A percentile compares a stretch with the other conserved stretches of the same genome.
Conservation (phyloP, 2,113 vertebrate species). For the Melanerpes formicivorus region DNA sequence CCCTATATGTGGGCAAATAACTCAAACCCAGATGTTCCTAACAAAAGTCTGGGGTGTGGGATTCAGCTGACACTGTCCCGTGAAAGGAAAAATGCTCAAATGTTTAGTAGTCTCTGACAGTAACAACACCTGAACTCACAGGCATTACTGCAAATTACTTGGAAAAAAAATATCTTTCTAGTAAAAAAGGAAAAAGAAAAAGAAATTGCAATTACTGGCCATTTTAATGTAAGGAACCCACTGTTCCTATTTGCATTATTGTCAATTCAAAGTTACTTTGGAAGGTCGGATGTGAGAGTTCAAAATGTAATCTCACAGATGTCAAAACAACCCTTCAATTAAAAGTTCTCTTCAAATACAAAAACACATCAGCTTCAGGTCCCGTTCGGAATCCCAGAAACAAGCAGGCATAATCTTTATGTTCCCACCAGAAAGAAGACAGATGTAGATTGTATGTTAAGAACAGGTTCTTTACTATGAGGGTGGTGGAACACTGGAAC, state of each 20-base stretch:
- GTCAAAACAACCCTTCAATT: neutral
- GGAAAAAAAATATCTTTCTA: neutral
- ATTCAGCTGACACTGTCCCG: conserved; percentile 1
- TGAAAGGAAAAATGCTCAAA: neutral
- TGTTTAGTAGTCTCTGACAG: conserved; percentile 13
- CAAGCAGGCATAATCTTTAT: neutral
- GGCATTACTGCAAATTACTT: neutral
- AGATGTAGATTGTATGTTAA: too few relatives aligned
- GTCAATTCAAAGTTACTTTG: neutral
- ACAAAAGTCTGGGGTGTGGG: neutral
- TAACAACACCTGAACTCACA: neutral
- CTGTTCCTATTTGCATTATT: neutral
- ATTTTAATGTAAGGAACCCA: conserved; percentile 13
- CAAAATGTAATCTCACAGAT: neutral
- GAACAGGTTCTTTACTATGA: too few relatives aligned
- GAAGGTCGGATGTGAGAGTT: neutral
- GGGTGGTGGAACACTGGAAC: too few relatives aligned
- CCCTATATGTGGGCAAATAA: neutral
- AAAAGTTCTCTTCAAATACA: neutral
- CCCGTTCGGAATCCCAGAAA: neutral
- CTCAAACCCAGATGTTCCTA: neutral
- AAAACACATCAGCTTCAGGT: neutral
- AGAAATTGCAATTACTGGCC: conserved; percentile 6
- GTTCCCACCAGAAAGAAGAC: neutral
- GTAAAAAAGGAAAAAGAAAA: neutral